phyloP scores from a whole-genome alignment of 1,140 invertebrate genomes.

The Spodoptera litura region DNA sequence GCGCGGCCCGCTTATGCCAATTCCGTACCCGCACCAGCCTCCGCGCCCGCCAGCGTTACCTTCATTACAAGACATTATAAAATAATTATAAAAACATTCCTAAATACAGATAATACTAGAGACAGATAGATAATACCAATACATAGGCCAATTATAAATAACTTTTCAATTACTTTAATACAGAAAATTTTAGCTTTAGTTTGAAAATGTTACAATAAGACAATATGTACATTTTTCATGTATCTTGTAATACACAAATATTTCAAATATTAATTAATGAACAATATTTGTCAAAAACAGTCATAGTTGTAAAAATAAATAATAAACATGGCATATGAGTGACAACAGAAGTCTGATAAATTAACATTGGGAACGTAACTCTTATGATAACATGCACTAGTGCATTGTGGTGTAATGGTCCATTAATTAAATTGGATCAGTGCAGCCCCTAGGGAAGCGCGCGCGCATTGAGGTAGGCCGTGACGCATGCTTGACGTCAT shows the following conservation, averaged over 20 bases:
- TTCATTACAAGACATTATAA: background rate
- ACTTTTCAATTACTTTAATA: no score
- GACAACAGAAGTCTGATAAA: background rate
- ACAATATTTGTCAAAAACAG: no score
- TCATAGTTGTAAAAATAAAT: background rate
- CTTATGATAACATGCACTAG: slow-evolving; percentile 28
- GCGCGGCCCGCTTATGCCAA: slow-evolving; percentile 57
- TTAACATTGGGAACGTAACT: slow-evolving; percentile 37
- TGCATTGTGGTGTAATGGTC: slow-evolving; percentile 50
- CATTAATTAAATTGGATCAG: slow-evolving; percentile 72
- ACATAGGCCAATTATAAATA: no score
- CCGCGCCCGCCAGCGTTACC: background rate
- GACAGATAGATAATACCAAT: no score
- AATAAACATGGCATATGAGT: background rate
- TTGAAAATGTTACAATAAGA: background rate
- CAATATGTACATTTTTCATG: no score
- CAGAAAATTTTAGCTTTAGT: background rate
- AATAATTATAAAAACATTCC: background rate
- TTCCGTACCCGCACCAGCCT: slow-evolving; percentile 55
- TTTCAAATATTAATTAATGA: background rate
- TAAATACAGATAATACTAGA: background rate
- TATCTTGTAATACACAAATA: no score
- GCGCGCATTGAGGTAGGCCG: slow-evolving; percentile 84
- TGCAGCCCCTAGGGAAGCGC: slow-evolving; percentile 79
- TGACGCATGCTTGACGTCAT: slow-evolving; percentile 80